Conservation (phyloP, 2,888 invertebrate genomes). For the Agriopis marginaria region DNA sequence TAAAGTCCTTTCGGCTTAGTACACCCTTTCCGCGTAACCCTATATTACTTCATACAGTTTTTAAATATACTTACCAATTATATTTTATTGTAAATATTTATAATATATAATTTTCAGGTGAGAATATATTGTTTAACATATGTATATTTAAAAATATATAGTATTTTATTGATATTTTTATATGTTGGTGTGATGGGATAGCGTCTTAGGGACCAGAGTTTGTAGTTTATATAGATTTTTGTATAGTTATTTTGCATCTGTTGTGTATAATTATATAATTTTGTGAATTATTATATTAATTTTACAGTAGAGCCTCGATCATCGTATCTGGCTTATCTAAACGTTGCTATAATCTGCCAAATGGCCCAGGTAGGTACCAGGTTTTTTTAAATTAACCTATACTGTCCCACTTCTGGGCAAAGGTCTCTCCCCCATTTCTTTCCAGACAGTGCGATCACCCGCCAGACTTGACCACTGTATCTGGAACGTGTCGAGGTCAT, state of each 20-base stretch:
- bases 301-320: slow-evolving; percentile 17
- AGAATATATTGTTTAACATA: slow-evolving; percentile 9
- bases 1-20: too few species aligned
- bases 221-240: slow-evolving; percentile 62
- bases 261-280: slow-evolving; percentile 36
- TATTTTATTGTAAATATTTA: background rate
- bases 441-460: too few species aligned
- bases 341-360: too few species aligned
- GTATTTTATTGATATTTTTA: slow-evolving; percentile 52
- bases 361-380: too few species aligned
- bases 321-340: too few species aligned
- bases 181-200: slow-evolving; percentile 62
- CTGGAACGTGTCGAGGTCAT: too few species aligned
- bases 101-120: slow-evolving; percentile 1
- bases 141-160: slow-evolving; percentile 38
- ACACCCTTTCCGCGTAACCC: too few species aligned
- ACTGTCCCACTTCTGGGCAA: too few species aligned
- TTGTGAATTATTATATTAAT: slow-evolving; percentile 52
- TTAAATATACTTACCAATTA: background rate
- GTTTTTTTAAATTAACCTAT: too few species aligned
- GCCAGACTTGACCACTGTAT: too few species aligned
- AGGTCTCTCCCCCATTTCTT: too few species aligned
- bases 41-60: background rate
- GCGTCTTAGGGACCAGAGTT: slow-evolving; percentile 72
- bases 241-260: slow-evolving; percentile 62